phyloP scores from a whole-genome alignment of 2,888 invertebrate genomes.

The Tromatobia lineatoria region DNA sequence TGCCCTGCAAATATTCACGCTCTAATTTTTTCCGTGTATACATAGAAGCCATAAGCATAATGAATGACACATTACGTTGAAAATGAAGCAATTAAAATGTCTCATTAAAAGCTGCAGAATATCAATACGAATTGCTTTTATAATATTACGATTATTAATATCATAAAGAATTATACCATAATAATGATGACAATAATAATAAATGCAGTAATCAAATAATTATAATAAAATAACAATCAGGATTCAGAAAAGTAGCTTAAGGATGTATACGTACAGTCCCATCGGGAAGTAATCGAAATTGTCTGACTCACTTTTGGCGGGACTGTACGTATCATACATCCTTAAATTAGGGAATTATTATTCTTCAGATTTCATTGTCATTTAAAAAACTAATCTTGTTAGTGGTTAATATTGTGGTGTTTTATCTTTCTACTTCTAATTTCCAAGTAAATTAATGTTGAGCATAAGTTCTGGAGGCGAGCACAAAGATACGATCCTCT shows the following conservation, averaged over 20 bases:
- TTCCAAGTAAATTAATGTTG: conserved; percentile 25
- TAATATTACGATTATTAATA: too few relatives aligned
- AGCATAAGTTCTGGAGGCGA: conserved; percentile 10
- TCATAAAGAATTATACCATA: conserved; percentile 21
- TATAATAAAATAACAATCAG: background rate
- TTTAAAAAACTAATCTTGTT: background rate
- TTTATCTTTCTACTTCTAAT: background rate
- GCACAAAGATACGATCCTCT: conserved; percentile 40
- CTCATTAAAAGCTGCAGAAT: conserved; percentile 11
- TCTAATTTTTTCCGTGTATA: conserved; percentile 9
- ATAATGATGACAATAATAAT: background rate
- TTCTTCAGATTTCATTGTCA: too few relatives aligned
- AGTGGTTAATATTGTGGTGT: background rate
- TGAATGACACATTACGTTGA: background rate
- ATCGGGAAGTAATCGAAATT: too few relatives aligned
- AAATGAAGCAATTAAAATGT: conserved; percentile 16
- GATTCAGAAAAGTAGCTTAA: too few relatives aligned
- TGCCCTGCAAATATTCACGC: conserved; percentile 25
- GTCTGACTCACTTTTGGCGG: too few relatives aligned
- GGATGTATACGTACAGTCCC: too few relatives aligned
- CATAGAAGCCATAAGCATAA: background rate
- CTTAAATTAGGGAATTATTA: too few relatives aligned
- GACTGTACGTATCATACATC: too few relatives aligned
- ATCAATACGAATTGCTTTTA: too few relatives aligned
- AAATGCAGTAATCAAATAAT: background rate